Evolutionary conservation across 2,113 vertebrate genomes (phyloP), one percentile per base, ranked within the genome.

Genomic region (Neoarius graeffei): DNA sequence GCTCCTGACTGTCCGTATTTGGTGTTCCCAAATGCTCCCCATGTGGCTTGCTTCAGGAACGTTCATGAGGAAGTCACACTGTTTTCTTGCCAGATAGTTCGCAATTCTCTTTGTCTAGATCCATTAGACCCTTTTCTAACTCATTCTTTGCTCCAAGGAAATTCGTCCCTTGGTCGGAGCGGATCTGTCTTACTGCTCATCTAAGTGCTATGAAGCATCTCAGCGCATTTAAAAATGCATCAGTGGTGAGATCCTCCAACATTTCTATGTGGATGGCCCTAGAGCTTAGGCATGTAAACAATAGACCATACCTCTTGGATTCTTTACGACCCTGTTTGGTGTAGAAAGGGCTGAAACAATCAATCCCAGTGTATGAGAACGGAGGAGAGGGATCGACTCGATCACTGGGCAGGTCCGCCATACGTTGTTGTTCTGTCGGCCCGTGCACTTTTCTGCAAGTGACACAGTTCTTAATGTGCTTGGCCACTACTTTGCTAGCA

Each of bases 191-290:
- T 8, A 84, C 82, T 67, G 86, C 62, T 69, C 77, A 20, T 30
- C 42, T 62, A 7, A 88, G 25, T 10, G 88, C 48, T 48, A 89
- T 86, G 42, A 86, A 89, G 76, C 67, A 89, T n/a, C 42, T 54
- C 17, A 89, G 27, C 3, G 30, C 77, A 86, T 86, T 83, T 4
- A 89, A 27, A 42, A 89, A 81, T 9, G 62, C 59, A 50, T 89
- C 85, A 1, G 82, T 89, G 10, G 56, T 59, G 30, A 89, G 27
- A 4, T 84, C 82, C 8, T 84, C 54, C 3, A 89, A 7, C 85
- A 88, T 85, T 50, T 89, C 83, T 17, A 88, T 77, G 27, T 85
- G 83, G 14, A 88, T 62, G 5, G 83, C 89, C 11, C 83, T 60
- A 4, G 66, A 90, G 42, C 42, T 35, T 17, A 89, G 69, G 8